Conservation (phyloP, 2,113 vertebrate genomes). For the Ptilorrhoa leucosticta region DNA sequence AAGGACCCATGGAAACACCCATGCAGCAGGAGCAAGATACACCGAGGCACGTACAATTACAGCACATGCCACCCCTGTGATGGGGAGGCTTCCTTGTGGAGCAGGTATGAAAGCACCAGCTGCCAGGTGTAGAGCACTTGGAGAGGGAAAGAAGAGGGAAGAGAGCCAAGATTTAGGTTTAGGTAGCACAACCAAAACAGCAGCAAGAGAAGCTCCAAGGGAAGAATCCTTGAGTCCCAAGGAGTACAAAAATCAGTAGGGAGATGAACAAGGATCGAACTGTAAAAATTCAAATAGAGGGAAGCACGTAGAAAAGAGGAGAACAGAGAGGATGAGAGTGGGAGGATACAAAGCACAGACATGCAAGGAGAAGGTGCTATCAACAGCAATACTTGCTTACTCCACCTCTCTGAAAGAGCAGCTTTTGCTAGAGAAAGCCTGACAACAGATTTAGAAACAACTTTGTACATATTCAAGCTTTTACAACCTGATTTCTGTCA, state of each 20-base stretch:
- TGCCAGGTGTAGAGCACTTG: background rate
- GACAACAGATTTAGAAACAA: background rate
- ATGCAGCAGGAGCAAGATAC: background rate
- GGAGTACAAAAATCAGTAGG: background rate
- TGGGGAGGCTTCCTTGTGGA: background rate
- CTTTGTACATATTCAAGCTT: background rate
- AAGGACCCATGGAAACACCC: background rate
- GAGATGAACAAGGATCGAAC: background rate
- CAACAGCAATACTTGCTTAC: background rate
- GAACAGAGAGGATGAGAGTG: background rate
- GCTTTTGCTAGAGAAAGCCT: background rate
- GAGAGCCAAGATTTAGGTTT: background rate
- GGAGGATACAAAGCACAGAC: background rate
- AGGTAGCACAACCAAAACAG: background rate
- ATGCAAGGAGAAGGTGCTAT: background rate
- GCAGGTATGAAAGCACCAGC: background rate
- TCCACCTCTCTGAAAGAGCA: background rate
- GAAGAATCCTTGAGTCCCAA: background rate
- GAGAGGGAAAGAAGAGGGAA: background rate
- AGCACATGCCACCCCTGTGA: background rate
- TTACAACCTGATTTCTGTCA: background rate
- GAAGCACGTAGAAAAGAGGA: background rate
- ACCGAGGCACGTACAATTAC: fast-evolving
- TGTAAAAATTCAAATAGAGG: background rate
- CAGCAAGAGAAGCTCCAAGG: background rate